Evolutionary conservation across 2,888 invertebrate species (phyloP), one percentile per base, ranked within the genome.

Genomic region (Stenotaenia linearis): DNA sequence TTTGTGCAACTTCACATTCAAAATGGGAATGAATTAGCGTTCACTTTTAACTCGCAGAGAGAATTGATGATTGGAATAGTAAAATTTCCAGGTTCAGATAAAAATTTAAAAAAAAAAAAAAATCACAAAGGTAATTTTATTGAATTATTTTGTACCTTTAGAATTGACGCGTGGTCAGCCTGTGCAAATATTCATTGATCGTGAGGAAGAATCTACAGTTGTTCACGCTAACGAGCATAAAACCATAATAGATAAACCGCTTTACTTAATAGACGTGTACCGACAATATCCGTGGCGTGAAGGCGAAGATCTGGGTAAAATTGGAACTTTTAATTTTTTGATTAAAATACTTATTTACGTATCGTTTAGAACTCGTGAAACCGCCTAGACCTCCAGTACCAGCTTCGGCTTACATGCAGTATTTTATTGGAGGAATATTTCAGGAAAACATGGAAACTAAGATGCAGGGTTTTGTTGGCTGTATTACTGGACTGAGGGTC

Each of bases 331-430:
- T 6, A 56, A 56, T 6, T 69, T 69, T 7, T 69, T 9, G 4
- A 7, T 7, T 12, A 18, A 40, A 12, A 15, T 40, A 12, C 15
- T 75, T 28, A 75, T 12, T 3, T 75, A 37, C 18, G 1, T 28
- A 82, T 88, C n/a, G n/a, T 88, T 50, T 87, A 93, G 95, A 96
- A 89, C 92, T 94, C 40, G 89, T 96, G 75, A 92, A 93, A 78
- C 95, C 95, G 7, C 94, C 94, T 86, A 89, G 95, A 81, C 95
- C 95, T 3, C 94, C 94, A 28, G 94, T 95, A 0, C 93, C 94
- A 6, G 95, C 95, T 0, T 93, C 93, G 0, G 93, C 94, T 84
- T 96, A 96, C 86, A 94, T 95, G 84, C 94, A 95, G 88, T 84
- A 87, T 84, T 94, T 95, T 86, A 88, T 96, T 69, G 96, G 95